Evolutionary conservation across 2,113 vertebrate genomes (phyloP).

Genomic region (Struthio camelus): DNA sequence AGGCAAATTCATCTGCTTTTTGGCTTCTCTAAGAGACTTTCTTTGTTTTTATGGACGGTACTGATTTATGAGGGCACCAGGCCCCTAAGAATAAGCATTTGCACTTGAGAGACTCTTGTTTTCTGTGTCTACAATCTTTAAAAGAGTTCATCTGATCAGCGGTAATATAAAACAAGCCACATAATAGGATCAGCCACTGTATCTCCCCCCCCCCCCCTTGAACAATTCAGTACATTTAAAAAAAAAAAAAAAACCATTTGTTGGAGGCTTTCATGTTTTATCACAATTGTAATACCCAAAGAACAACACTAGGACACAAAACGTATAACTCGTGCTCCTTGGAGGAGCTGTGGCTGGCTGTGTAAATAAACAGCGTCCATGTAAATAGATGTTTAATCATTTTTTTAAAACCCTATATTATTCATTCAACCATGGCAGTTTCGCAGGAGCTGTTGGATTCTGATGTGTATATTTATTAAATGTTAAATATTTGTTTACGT

Average conservation of each 20-base stretch:
- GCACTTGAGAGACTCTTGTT: not conserved
- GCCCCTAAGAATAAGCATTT: not conserved
- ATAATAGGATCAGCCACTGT: not conserved
- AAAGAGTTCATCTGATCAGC: not conserved
- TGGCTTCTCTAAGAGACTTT: not conserved
- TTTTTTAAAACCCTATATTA: not conserved
- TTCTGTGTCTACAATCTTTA: not conserved
- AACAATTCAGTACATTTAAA: not conserved
- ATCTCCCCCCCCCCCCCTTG: no score
- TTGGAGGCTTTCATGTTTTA: not conserved
- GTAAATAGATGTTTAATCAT: not conserved
- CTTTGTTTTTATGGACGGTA: not conserved
- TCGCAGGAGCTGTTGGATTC: not conserved
- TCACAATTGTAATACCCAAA: not conserved
- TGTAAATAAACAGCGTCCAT: not conserved
- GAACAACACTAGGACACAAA: not conserved
- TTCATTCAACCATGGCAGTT: not conserved
- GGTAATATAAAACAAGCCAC: not conserved
- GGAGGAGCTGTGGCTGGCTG: not conserved
- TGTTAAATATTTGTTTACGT: not conserved
- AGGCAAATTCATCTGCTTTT: not conserved
- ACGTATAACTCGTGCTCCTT: not conserved
- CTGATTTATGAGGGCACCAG: not conserved
- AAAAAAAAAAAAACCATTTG: no score
- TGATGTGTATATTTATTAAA: not conserved